These are phyloP conservation scores for Zoroaster sp. DNA, from an alignment of 53 echinoderm and acorn worm species.

Conservation along the genomic window DNA sequence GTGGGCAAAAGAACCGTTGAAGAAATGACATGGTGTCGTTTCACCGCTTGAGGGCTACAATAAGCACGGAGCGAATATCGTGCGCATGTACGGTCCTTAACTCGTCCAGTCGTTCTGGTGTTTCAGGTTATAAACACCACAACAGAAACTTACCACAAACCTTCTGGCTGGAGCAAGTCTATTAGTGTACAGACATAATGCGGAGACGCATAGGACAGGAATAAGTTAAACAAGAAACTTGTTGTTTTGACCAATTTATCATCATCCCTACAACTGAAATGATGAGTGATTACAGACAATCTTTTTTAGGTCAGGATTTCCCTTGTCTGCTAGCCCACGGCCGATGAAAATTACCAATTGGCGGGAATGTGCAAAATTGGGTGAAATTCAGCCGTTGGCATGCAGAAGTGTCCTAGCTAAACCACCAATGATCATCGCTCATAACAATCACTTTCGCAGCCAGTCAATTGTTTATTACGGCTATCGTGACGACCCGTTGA, in stretches of 20 bases:
- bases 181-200: neutral
- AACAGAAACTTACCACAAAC: neutral
- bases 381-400: neutral
- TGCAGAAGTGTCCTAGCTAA: neutral
- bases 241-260: neutral
- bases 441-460: no score
- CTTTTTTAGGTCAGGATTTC: neutral
- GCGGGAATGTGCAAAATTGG: neutral
- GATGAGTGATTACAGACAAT: neutral
- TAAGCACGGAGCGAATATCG: no score
- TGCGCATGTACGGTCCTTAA: no score
- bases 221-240: neutral
- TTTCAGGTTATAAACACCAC: neutral
- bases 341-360: neutral
- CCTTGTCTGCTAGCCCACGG: neutral
- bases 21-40: neutral
- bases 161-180: neutral
- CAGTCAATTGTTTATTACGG: neutral
- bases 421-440: neutral
- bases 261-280: neutral
- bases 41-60: neutral
- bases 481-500: no score
- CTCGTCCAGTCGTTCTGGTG: no score
- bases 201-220: neutral
- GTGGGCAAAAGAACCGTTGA: no score